Conservation (phyloP, 2,888 invertebrate species). For the Tinea pellionella region DNA sequence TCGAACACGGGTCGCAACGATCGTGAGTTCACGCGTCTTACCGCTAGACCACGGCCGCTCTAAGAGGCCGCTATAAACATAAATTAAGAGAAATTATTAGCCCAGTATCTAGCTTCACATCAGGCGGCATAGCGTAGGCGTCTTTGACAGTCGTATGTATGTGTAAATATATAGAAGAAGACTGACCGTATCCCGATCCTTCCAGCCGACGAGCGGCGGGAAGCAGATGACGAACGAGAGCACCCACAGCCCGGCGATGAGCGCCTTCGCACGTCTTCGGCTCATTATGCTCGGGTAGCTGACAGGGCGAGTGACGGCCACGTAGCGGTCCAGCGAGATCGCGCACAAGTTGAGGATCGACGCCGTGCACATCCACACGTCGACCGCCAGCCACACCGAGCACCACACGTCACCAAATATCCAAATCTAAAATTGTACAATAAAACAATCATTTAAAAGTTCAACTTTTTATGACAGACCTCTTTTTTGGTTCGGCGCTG, state of each 20-base stretch:
- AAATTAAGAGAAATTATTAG: no score
- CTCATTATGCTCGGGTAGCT: constrained; percentile 95
- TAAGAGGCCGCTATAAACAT: no score
- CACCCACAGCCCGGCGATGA: constrained; percentile 95
- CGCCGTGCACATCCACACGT: constrained; percentile 99
- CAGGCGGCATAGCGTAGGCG: no score
- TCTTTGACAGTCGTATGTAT: no score
- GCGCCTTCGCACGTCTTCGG: constrained; percentile 82
- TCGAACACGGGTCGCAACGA: no score
- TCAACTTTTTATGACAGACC: not conserved
- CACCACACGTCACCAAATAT: constrained; percentile 97
- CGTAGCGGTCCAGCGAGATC: constrained; percentile 94
- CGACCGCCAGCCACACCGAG: constrained; percentile 95
- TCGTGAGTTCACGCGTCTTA: no score
- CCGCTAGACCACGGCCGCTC: no score
- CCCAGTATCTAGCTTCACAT: no score
- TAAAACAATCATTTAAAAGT: no score
- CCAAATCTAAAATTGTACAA: constrained; percentile 79
- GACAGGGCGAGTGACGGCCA: constrained; percentile 96
- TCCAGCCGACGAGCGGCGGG: constrained; percentile 96
- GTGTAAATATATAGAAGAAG: no score
- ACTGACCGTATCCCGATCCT: constrained; percentile 60
- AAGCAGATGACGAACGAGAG: constrained; percentile 96
- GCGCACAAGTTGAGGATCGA: constrained; percentile 96
- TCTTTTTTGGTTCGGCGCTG: no score